phyloP scores from a whole-genome alignment of 2,888 invertebrate genomes.

The Luperina testacea region DNA sequence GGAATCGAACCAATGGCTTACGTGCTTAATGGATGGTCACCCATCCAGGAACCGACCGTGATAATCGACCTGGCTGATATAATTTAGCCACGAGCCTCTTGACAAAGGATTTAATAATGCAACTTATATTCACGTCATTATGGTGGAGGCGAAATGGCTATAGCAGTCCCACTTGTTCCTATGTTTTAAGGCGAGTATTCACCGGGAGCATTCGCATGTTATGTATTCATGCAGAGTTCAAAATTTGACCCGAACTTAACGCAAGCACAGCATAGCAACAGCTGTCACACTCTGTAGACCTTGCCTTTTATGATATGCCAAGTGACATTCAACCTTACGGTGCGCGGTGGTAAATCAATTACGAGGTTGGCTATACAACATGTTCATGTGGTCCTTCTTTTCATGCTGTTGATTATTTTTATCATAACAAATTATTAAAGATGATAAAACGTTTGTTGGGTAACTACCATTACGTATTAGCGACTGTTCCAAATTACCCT shows the following conservation, averaged over 20 bases:
- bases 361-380: background rate
- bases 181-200: background rate
- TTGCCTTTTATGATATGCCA: background rate
- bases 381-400: background rate
- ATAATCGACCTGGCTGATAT: background rate
- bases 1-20: background rate
- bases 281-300: background rate
- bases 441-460: too few relatives aligned
- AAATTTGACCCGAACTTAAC: background rate
- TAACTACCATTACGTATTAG: too few relatives aligned
- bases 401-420: background rate
- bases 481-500: background rate
- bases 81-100: background rate
- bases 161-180: background rate
- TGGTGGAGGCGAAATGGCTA: background rate
- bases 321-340: background rate
- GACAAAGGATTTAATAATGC: too few relatives aligned
- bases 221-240: background rate
- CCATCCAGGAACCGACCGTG: background rate
- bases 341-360: background rate
- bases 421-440: too few relatives aligned
- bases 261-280: background rate
- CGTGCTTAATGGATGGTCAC: background rate
- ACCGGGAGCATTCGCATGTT: background rate
- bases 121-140: background rate